Evolutionary conservation across 2,113 vertebrate species (phyloP).

Genomic region (Gymnobelideus leadbeateri): DNA sequence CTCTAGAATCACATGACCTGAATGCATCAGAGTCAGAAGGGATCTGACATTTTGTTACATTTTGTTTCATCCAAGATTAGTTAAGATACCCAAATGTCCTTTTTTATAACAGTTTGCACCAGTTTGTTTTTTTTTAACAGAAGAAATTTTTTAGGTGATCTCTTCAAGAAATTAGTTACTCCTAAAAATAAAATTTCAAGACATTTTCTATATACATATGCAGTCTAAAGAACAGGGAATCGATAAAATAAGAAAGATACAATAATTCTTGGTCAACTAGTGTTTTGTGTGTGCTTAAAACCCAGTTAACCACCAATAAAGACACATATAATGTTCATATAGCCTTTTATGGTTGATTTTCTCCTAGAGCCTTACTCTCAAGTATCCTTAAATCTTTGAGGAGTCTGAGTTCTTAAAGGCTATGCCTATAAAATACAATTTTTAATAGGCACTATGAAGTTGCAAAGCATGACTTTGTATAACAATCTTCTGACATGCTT

Average conservation of each 20-base stretch:
- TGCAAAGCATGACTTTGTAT: neutral
- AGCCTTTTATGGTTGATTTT: neutral
- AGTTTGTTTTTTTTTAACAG: neutral
- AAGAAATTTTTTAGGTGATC: neutral
- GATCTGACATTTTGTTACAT: neutral
- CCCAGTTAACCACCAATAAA: neutral
- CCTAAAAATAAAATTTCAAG: neutral
- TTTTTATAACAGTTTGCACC: neutral
- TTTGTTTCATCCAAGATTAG: neutral
- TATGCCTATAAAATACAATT: neutral
- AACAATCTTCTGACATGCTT: neutral
- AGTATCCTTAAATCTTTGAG: neutral
- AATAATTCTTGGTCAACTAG: neutral
- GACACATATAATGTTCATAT: neutral
- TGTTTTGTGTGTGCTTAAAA: neutral
- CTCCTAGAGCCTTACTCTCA: neutral
- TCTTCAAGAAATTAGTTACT: neutral
- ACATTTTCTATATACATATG: neutral
- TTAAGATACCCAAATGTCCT: neutral
- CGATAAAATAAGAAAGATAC: neutral
- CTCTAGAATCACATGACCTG: neutral
- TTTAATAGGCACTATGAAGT: neutral
- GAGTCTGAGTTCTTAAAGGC: neutral
- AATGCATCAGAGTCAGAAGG: neutral
- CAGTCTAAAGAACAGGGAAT: neutral